Evolutionary conservation across 2,888 invertebrate genomes (phyloP).

Genomic region (Poecilobothrus nobilitatus): DNA sequence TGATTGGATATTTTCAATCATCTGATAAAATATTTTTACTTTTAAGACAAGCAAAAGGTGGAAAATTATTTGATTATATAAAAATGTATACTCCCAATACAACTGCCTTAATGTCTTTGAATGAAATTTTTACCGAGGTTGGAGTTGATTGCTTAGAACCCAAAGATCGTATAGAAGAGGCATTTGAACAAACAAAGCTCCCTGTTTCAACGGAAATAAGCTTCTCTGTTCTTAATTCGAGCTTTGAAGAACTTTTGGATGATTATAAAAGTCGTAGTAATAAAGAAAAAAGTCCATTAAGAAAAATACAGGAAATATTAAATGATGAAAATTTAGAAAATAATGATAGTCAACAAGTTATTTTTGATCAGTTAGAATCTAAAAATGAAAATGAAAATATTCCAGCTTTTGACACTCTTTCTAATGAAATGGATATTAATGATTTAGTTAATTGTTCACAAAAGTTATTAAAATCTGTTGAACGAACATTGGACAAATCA

Average conservation of each 20-base stretch:
- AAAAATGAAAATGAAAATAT: slow-evolving; percentile 22
- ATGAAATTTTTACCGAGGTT: slow-evolving; percentile 33
- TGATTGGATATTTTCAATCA: slow-evolving; percentile 40
- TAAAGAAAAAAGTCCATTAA: background rate
- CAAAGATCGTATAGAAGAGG: background rate
- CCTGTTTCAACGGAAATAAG: background rate
- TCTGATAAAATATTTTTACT: slow-evolving; percentile 41
- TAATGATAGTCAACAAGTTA: slow-evolving; percentile 13
- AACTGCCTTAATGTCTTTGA: slow-evolving; percentile 23
- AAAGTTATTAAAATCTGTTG: slow-evolving; percentile 38
- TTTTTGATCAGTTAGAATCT: slow-evolving; percentile 15
- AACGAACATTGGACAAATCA: slow-evolving; percentile 33
- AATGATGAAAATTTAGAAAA: slow-evolving; percentile 11
- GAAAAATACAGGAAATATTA: background rate
- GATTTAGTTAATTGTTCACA: slow-evolving; percentile 39
- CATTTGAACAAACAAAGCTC: background rate
- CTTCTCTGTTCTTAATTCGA: slow-evolving; percentile 14
- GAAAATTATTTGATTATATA: slow-evolving; percentile 38
- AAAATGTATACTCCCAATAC: slow-evolving; percentile 30
- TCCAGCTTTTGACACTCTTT: slow-evolving; percentile 24
- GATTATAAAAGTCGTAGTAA: slow-evolving; percentile 12
- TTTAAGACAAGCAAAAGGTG: slow-evolving; percentile 39
- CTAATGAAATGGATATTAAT: slow-evolving; percentile 31
- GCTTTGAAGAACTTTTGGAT: slow-evolving; percentile 17
- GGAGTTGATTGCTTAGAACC: slow-evolving; percentile 12